A percentile compares a stretch with the other conserved stretches of the same genome.
Conservation (phyloP, 2,888 invertebrate genomes). For the Cyclophora punctaria region DNA sequence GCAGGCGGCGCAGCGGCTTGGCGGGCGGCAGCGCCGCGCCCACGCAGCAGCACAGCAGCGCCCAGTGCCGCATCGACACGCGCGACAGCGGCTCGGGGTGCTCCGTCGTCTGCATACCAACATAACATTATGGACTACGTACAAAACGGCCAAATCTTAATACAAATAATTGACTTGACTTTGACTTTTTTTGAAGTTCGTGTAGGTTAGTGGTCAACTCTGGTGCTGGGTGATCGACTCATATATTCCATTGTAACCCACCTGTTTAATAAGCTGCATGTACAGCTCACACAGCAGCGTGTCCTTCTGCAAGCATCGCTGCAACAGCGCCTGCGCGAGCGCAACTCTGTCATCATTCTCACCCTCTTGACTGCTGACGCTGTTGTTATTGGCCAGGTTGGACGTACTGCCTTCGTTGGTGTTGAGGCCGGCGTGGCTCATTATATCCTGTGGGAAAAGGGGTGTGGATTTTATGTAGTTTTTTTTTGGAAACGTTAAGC, state of each 20-base stretch:
- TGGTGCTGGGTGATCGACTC: too few relatives aligned
- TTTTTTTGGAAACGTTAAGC: not conserved
- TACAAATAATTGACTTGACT: too few relatives aligned
- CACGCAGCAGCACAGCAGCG: slow-evolving; percentile 78
- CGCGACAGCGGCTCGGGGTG: slow-evolving; percentile 92
- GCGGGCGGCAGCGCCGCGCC: slow-evolving; percentile 88
- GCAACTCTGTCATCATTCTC: slow-evolving; percentile 92
- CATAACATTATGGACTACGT: too few relatives aligned
- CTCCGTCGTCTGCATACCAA: slow-evolving; percentile 89
- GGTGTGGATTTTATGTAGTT: not conserved
- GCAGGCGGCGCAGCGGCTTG: slow-evolving; percentile 88
- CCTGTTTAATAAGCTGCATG: slow-evolving; percentile 92
- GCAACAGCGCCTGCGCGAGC: slow-evolving; percentile 91
- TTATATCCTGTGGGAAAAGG: slow-evolving; percentile 69
- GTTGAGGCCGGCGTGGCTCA: slow-evolving; percentile 91
- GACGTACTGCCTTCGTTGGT: slow-evolving; percentile 56
- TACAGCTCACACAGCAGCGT: slow-evolving; percentile 91
- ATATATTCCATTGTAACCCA: slow-evolving; percentile 13
- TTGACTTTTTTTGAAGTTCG: too few relatives aligned
- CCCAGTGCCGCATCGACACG: slow-evolving; percentile 94
- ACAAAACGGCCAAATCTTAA: too few relatives aligned
- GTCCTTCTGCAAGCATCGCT: slow-evolving; percentile 93
- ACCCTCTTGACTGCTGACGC: slow-evolving; percentile 48
- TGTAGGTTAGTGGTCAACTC: too few relatives aligned
- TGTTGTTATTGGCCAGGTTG: slow-evolving; percentile 61